These are phyloP conservation scores for Corythornis cristatus DNA, from an alignment of 2,113 vertebrate species.

Conservation along the genomic window DNA sequence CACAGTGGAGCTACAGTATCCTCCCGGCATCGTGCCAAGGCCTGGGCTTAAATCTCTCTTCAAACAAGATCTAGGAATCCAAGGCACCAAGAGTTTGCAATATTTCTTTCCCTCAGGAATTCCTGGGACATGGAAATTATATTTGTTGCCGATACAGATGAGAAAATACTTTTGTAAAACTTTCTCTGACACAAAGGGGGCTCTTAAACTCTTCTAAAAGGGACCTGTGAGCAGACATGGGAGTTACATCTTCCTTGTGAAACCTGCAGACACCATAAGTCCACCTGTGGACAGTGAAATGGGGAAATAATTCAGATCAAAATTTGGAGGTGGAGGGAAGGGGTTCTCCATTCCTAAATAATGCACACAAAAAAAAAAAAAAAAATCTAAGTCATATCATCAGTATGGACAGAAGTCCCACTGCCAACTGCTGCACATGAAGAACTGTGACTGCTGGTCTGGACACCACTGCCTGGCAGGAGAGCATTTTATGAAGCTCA, in stretches of 20 bases:
- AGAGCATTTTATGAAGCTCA: neutral
- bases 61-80: neutral
- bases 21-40: neutral
- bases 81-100: neutral
- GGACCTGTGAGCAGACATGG: neutral
- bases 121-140: neutral
- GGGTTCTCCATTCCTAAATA: neutral
- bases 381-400: neutral
- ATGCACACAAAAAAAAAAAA: neutral
- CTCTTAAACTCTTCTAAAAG: neutral
- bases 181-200: neutral
- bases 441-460: neutral
- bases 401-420: neutral
- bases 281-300: neutral
- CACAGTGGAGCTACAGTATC: neutral
- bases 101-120: neutral
- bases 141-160: neutral
- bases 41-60: neutral
- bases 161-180: neutral
- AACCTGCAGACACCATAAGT: neutral
- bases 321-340: neutral
- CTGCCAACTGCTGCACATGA: neutral
- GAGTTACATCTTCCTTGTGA: neutral
- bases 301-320: neutral
- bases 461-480: neutral